phyloP scores from a whole-genome alignment of 2,797 vertebrate genomes.

The Furcifer pardalis region DNA sequence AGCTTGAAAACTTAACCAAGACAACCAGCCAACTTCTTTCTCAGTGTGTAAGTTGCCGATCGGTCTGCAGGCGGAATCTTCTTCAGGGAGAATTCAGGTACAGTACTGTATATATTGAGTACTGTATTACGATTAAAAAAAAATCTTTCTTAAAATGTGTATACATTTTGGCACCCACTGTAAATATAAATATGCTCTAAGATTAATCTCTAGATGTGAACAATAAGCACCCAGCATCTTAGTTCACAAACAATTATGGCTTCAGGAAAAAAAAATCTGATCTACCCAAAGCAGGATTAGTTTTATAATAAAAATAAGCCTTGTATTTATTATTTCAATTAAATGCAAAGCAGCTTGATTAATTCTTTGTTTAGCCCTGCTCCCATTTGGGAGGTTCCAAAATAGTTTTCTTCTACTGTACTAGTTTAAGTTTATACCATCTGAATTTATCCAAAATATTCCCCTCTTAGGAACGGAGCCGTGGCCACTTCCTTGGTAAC shows the following conservation, averaged over 20 bases:
- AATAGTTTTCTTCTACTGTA: neutral
- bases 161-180: no score
- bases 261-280: constrained; percentile 31
- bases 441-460: neutral
- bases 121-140: no score
- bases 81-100: no score
- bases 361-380: neutral
- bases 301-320: constrained; percentile 56
- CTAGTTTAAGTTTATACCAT: rapidly evolving
- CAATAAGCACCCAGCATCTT: neutral
- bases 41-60: no score
- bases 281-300: constrained; percentile 30
- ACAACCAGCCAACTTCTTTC: neutral
- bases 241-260: rapidly evolving
- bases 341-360: constrained; percentile 52
- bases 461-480: neutral
- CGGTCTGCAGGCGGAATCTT: no score
- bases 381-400: neutral
- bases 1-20: neutral
- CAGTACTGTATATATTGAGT: no score
- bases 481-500: neutral
- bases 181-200: constrained; percentile 35
- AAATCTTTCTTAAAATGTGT: no score
- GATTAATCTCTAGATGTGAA: constrained; percentile 48
- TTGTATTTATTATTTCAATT: constrained; percentile 67